Conservation (phyloP, 2,888 invertebrate species). For the Eumacrocentrus americanus region DNA sequence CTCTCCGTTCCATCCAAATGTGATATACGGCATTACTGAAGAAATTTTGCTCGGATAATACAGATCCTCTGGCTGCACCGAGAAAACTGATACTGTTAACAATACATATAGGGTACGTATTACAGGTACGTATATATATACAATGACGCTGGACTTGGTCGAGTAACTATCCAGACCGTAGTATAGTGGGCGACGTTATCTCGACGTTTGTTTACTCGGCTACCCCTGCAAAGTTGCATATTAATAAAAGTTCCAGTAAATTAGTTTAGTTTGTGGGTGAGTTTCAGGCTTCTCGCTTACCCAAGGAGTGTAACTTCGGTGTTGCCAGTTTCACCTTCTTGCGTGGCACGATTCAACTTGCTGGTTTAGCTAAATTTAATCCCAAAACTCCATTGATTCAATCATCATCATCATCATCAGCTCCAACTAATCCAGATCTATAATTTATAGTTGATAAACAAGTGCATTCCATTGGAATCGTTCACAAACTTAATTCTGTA, state of each 20-base stretch:
- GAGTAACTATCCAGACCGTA: slow-evolving; percentile 1
- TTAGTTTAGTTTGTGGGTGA: slow-evolving; percentile 49
- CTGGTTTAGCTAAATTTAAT: slow-evolving; percentile 13
- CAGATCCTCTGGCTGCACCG: too few species aligned
- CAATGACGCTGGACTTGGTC: slow-evolving; percentile 4
- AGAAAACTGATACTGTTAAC: too few species aligned
- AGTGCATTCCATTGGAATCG: too few species aligned
- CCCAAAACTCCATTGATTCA: slow-evolving; percentile 5
- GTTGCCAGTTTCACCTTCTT: slow-evolving; percentile 25
- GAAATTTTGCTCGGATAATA: too few species aligned
- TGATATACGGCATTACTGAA: too few species aligned
- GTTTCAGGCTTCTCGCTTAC: slow-evolving; percentile 14
- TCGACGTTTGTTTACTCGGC: slow-evolving; percentile 44
- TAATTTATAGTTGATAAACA: too few species aligned
- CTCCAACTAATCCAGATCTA: slow-evolving; percentile 3
- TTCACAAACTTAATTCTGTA: too few species aligned
- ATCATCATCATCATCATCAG: not conserved
- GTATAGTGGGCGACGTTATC: slow-evolving; percentile 38
- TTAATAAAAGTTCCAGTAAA: slow-evolving; percentile 52
- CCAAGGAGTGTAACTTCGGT: slow-evolving; percentile 28
- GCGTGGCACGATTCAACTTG: not conserved
- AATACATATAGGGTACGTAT: too few species aligned
- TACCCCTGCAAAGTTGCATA: slow-evolving; percentile 45
- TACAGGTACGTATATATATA: not conserved
- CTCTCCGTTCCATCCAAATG: not conserved